A percentile compares a stretch with the other conserved stretches of the same genome.
Conservation (phyloP, 2,888 invertebrate genomes). For the Aphidius colemani region DNA sequence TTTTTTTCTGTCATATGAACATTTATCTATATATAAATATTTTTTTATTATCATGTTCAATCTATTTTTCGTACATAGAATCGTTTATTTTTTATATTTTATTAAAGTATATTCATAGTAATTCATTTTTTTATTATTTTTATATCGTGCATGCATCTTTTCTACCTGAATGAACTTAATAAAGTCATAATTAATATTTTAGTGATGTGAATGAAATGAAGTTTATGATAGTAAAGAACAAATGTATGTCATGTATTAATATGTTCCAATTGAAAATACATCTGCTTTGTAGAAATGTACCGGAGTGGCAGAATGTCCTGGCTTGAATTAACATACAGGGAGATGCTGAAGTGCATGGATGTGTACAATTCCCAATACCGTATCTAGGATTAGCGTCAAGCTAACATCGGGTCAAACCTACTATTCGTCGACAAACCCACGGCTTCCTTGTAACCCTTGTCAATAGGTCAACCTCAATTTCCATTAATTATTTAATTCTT, state of each 20-base stretch:
- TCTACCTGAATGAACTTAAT: too few relatives aligned
- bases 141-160: too few relatives aligned
- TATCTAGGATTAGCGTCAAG: conserved; percentile 7
- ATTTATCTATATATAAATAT: background rate
- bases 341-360: conserved; percentile 3
- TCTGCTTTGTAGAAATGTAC: conserved; percentile 9
- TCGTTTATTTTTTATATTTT: background rate
- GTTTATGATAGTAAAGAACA: too few relatives aligned
- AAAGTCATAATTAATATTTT: too few relatives aligned
- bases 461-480: too few relatives aligned
- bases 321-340: conserved; percentile 13
- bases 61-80: background rate
- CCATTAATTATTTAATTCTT: too few relatives aligned
- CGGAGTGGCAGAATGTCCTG: conserved; percentile 5
- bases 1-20: background rate
- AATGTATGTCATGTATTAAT: background rate
- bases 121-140: too few relatives aligned
- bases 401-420: background rate
- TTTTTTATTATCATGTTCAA: background rate
- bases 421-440: background rate
- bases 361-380: conserved; percentile 7
- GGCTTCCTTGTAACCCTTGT: background rate
- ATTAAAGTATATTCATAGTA: too few relatives aligned
- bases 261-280: background rate
- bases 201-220: too few relatives aligned